Conservation (phyloP, 92 coral and sea anemone genomes). For the Metridium senile region DNA sequence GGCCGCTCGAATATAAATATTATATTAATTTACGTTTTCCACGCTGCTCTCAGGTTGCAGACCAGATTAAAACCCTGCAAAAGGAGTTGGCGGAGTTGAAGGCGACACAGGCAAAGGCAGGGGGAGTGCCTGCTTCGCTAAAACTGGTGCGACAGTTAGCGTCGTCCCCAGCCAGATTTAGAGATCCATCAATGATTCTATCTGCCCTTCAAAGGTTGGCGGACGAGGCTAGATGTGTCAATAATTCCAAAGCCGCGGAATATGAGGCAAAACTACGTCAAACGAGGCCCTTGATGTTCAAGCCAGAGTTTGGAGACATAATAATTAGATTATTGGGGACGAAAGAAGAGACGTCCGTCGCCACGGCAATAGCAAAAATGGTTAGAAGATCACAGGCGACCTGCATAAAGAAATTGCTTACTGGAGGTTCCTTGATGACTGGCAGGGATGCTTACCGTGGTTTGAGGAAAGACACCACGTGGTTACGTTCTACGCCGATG, state of each 20-base stretch:
- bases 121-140: no score
- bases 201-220: slow-evolving; percentile 38
- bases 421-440: slow-evolving; percentile 62
- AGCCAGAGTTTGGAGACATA: slow-evolving; percentile 44
- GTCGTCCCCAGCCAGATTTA: slow-evolving; percentile 15
- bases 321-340: slow-evolving; percentile 35
- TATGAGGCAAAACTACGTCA: slow-evolving; percentile 43
- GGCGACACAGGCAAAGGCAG: no score
- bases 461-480: slow-evolving; percentile 53
- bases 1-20: no score
- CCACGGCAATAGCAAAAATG: slow-evolving; percentile 35
- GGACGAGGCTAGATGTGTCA: slow-evolving; percentile 40
- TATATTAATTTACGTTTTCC: no score
- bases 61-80: no score
- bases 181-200: slow-evolving; percentile 33
- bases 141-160: slow-evolving; percentile 31
- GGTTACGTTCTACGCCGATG: slow-evolving; percentile 48
- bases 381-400: slow-evolving; percentile 24
- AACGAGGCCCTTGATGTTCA: slow-evolving; percentile 35
- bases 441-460: slow-evolving; percentile 65
- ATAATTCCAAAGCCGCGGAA: slow-evolving; percentile 38
- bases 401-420: slow-evolving; percentile 38
- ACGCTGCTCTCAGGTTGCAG: no score
- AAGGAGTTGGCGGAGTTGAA: no score
- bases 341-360: slow-evolving; percentile 26